A percentile compares a stretch with the other conserved stretches of the same genome.
phyloP scores from a whole-genome alignment of 2,888 invertebrate species.

The Mimumesa dahlbomi region DNA sequence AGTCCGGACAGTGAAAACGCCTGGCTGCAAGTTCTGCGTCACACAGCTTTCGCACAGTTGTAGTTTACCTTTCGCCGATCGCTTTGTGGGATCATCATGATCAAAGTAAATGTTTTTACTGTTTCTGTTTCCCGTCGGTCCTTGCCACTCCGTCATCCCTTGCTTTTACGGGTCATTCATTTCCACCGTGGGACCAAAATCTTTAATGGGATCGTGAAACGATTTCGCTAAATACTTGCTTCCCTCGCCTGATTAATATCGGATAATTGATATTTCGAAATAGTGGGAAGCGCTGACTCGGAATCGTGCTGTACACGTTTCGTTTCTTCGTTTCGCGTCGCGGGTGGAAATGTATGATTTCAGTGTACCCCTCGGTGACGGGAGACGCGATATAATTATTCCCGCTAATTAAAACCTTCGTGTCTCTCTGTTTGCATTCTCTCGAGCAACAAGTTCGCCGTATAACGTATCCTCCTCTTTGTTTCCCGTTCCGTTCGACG shows the following conservation, averaged over 20 bases:
- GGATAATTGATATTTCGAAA: no score
- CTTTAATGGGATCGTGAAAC: no score
- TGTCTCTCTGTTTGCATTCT: constrained; percentile 13
- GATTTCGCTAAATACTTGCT: no score
- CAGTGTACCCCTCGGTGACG: constrained; percentile 14
- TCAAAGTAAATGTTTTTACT: constrained; percentile 1
- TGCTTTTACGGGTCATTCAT: no score
- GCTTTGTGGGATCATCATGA: neutral
- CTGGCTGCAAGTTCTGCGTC: constrained; percentile 22
- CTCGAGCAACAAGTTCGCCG: constrained; percentile 6
- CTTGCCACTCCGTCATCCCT: neutral
- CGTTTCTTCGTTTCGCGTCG: no score
- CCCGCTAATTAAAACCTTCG: constrained; percentile 57
- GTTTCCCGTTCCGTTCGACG: neutral
- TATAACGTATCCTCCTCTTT: neutral
- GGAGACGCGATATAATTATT: constrained; percentile 58
- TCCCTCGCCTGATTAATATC: no score
- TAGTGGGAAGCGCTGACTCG: no score
- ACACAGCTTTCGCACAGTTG: neutral
- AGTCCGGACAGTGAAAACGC: constrained; percentile 42
- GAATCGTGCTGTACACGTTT: no score
- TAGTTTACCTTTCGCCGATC: constrained; percentile 17
- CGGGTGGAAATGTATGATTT: constrained; percentile 20
- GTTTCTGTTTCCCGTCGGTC: neutral
- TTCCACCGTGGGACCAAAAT: no score